Conservation (phyloP, 2,113 vertebrate genomes). For the Corapipo altera region DNA sequence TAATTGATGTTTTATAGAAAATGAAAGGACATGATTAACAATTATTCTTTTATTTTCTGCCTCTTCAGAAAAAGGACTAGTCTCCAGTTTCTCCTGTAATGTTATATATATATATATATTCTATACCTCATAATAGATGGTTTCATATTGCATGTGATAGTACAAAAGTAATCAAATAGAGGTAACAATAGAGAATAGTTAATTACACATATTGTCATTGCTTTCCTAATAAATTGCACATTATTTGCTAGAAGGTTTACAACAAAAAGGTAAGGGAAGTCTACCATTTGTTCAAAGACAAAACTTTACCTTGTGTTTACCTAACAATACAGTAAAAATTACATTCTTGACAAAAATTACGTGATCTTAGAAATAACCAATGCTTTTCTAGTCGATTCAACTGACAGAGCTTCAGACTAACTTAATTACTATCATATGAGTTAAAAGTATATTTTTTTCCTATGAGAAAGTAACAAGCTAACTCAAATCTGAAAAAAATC, state of each 20-base stretch:
- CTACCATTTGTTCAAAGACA: neutral
- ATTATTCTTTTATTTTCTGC: constrained; percentile 71
- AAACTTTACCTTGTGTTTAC: constrained; percentile 2
- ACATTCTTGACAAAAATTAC: neutral
- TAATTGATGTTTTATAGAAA: constrained; percentile 73
- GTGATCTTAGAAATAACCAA: neutral
- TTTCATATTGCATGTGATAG: constrained; percentile 60
- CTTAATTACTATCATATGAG: neutral
- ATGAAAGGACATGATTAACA: constrained; percentile 71
- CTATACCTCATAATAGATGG: constrained; percentile 64
- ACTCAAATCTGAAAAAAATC: neutral
- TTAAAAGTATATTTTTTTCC: neutral
- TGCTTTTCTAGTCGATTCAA: neutral
- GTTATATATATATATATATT: constrained; percentile 69
- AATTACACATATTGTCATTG: constrained; percentile 37
- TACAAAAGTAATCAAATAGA: constrained; percentile 53
- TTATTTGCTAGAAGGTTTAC: constrained; percentile 35
- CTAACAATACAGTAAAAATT: constrained; percentile 20
- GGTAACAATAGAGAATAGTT: constrained; percentile 52
- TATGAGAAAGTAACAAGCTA: neutral
- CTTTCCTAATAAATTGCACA: constrained; percentile 41
- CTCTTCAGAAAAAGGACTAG: constrained; percentile 59
- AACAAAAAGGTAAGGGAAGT: neutral
- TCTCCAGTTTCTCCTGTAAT: constrained; percentile 50
- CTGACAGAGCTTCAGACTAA: neutral